Conservation (phyloP, 2,797 vertebrate genomes). For the Clarias platycephalus region DNA sequence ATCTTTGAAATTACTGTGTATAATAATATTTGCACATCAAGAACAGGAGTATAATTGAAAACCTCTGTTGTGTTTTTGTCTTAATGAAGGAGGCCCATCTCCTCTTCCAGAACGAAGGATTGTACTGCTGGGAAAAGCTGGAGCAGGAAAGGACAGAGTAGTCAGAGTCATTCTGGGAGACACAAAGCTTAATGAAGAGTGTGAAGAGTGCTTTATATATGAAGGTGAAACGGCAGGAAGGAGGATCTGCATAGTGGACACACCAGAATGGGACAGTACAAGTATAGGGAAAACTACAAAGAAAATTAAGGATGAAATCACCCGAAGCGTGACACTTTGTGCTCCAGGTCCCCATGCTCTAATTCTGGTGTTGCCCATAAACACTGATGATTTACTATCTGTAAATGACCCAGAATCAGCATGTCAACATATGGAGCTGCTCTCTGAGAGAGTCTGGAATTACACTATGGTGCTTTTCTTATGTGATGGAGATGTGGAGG, state of each 20-base stretch:
- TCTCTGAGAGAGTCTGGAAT: constrained; percentile 43
- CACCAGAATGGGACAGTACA: constrained; percentile 51
- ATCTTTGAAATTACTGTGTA: background rate
- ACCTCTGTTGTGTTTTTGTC: background rate
- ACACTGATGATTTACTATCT: background rate
- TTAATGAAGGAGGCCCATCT: background rate
- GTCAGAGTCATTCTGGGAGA: constrained; percentile 54
- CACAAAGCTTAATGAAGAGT: background rate
- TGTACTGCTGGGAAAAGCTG: constrained; percentile 54
- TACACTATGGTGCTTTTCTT: constrained; percentile 47
- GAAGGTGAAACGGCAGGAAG: background rate
- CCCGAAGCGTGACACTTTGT: constrained; percentile 26
- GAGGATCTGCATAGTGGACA: constrained; percentile 47
- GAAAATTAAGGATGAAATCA: constrained; percentile 30
- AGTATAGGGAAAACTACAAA: background rate
- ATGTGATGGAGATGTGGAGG: constrained; percentile 24
- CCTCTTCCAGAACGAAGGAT: too few relatives aligned
- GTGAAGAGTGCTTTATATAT: constrained; percentile 22
- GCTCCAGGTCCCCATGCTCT: constrained; percentile 50
- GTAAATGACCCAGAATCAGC: background rate
- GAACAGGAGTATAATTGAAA: background rate
- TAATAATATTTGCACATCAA: background rate
- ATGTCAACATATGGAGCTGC: background rate
- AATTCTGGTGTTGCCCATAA: constrained; percentile 41
- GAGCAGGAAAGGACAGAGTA: constrained; percentile 57